Evolutionary conservation across 2,888 invertebrate species (phyloP), one percentile per base, ranked within the genome.

Genomic region (Drosophila kanekoi): DNA sequence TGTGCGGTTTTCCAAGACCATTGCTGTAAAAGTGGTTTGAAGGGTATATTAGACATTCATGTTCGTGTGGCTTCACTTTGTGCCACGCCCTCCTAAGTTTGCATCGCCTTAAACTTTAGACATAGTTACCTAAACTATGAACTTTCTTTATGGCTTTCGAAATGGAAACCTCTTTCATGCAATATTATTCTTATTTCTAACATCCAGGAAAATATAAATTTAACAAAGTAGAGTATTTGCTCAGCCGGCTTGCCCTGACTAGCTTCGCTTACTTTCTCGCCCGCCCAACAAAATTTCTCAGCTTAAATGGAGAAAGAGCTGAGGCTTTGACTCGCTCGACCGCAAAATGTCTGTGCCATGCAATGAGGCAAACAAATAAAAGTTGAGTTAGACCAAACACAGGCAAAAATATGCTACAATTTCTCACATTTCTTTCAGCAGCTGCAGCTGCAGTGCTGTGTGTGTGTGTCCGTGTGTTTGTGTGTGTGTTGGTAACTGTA

Each of bases 341-440:
- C 89, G 67, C 87, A 83, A 83, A 88, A 88, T 83, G 77, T 80
- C 83, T 77, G 70, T 67, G 70, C 77, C 63, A 79, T 72, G 77
- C 83, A 88, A 77, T 82, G 87, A 86, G 79, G 83, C 83, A 88
- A 88, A 88, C 83, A 83, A 83, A 83, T 88, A 83, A 83, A 88
- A 83, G 70, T 86, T 83, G 65, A 81, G 70, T 69, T 80, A 70
- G 64, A 68, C 81, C 78, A 76, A 76, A 69, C 63, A 80, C 60
- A 62, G 68, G 63, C 82, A 64, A 71, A 78, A 82, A 88, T 82
- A 77, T 88, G 87, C 80, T 83, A 86, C 87, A 83, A 86, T 86
- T 88, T 83, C 80, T 74, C 83, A 83, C 88, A 84, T 87, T 79
- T 83, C 64, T 70, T 79, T 63, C 70, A 56, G 41, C 69, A 68